Conservation (phyloP, 2,888 invertebrate species). For the Empis livida region DNA sequence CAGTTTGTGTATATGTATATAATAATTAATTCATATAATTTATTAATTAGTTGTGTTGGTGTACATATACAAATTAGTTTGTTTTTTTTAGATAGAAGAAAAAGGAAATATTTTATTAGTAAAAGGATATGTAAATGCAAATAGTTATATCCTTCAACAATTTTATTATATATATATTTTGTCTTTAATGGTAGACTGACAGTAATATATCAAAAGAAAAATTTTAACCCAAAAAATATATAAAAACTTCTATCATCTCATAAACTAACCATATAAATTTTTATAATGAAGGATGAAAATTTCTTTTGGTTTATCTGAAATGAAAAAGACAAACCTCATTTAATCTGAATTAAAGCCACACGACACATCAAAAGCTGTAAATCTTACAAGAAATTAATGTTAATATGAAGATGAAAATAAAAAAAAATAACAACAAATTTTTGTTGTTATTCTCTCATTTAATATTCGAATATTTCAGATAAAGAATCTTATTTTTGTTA, state of each 20-base stretch:
- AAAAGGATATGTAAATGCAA: not conserved
- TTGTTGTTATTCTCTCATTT: too few relatives aligned
- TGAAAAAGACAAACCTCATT: not conserved
- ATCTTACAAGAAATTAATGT: not conserved
- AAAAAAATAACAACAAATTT: too few relatives aligned
- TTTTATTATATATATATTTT: conserved; percentile 20
- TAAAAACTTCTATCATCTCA: too few relatives aligned
- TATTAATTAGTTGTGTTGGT: too few relatives aligned
- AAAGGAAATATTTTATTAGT: not conserved
- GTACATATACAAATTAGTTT: too few relatives aligned
- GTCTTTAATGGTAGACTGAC: conserved; percentile 12
- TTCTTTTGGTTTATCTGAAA: not conserved
- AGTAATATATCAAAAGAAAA: conserved; percentile 8
- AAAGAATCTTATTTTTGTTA: too few relatives aligned
- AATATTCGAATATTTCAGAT: too few relatives aligned
- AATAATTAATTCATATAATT: too few relatives aligned
- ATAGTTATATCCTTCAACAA: not conserved
- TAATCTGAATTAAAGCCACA: not conserved
- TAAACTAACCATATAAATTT: conserved; percentile 22
- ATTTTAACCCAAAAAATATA: conserved; percentile 16
- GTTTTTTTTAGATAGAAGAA: too few relatives aligned
- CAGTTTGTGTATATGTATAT: too few relatives aligned
- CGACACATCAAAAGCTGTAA: conserved; percentile 6
- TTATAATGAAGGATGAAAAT: conserved; percentile 14
- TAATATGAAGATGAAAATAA: too few relatives aligned